These are phyloP conservation scores for Delphinapterus leucas DNA, from an alignment of 2,113 vertebrate genomes.

Conservation along the genomic window DNA sequence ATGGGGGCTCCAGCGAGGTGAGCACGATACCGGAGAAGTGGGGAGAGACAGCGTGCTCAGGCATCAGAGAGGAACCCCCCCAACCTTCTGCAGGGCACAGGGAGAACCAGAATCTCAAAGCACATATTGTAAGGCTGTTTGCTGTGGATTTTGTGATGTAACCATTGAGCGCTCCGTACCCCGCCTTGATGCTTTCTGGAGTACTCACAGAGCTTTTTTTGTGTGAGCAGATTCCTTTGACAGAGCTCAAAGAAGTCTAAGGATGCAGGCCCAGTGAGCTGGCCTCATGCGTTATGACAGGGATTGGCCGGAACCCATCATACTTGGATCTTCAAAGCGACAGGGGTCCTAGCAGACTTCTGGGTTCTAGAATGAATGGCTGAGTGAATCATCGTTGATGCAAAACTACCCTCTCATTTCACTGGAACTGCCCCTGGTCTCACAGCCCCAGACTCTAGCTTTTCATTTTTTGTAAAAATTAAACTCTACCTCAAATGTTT, in stretches of 20 bases:
- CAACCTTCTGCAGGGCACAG: not conserved
- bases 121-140: not conserved
- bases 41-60: accelerated
- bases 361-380: not conserved
- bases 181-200: not conserved
- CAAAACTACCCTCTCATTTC: not conserved
- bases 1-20: too few relatives aligned
- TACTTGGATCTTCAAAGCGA: not conserved
- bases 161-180: not conserved
- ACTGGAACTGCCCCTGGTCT: not conserved
- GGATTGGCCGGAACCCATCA: not conserved
- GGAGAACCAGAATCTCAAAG: not conserved
- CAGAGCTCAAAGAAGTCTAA: not conserved
- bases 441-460: not conserved
- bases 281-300: accelerated
- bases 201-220: not conserved
- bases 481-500: too few relatives aligned
- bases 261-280: not conserved
- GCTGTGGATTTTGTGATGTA: not conserved
- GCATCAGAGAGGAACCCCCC: not conserved
- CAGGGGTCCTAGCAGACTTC: not conserved
- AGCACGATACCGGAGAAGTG: not conserved
- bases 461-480: not conserved
- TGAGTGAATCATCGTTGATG: not conserved
- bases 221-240: not conserved